These are phyloP conservation scores for Seriola quinqueradiata DNA, from an alignment of 2,113 vertebrate genomes.

Conservation along the genomic window DNA sequence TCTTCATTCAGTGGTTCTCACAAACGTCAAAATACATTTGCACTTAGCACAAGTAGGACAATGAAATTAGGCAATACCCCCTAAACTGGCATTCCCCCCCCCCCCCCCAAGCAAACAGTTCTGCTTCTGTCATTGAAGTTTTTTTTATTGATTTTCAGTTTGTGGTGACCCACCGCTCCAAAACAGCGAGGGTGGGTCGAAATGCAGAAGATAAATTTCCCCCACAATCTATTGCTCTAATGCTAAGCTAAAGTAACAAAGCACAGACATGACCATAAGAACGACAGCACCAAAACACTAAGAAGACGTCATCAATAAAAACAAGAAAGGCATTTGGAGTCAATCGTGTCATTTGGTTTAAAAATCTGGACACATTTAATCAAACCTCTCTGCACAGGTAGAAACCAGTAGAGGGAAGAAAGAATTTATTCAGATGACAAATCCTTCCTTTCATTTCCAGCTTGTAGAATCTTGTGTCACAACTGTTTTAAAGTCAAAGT, in stretches of 20 bases:
- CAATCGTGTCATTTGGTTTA: background rate
- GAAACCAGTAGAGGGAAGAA: background rate
- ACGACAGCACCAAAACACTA: slow-evolving; percentile 17
- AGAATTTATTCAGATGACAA: no score
- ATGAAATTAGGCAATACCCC: no score
- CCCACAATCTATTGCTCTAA: background rate
- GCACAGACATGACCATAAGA: background rate
- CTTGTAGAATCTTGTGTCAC: background rate
- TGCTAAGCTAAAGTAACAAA: slow-evolving; percentile 6
- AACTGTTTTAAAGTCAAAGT: no score
- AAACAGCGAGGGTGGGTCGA: background rate
- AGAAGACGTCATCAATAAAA: background rate
- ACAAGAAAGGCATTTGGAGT: background rate
- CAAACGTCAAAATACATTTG: no score
- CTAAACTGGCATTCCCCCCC: no score
- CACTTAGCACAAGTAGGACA: no score
- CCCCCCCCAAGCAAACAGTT: background rate
- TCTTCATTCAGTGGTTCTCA: no score
- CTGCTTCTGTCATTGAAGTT: background rate
- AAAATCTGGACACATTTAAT: background rate
- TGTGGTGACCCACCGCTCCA: background rate
- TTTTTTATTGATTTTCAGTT: slow-evolving; percentile 37
- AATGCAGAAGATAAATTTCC: background rate
- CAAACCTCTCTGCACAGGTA: background rate
- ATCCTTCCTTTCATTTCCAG: background rate